These are phyloP conservation scores for Andrena dorsata DNA, from an alignment of 2,888 invertebrate species.

Conservation along the genomic window DNA sequence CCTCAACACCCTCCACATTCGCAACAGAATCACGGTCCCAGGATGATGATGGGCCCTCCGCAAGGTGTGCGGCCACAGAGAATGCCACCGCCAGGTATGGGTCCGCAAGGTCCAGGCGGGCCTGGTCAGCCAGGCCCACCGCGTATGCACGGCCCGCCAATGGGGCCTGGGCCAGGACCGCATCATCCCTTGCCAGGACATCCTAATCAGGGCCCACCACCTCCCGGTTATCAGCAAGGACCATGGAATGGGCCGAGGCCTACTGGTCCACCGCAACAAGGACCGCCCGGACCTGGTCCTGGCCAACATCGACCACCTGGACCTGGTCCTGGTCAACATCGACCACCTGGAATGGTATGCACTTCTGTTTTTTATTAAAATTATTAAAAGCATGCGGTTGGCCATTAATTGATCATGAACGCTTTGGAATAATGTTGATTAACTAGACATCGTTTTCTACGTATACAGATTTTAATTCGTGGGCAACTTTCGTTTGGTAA, in stretches of 20 bases:
- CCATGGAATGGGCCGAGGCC: constrained; percentile 88
- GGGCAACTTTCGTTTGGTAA: not conserved
- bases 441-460: not conserved
- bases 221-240: constrained; percentile 87
- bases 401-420: not conserved
- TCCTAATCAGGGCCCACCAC: constrained; percentile 86
- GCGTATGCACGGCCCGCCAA: constrained; percentile 86
- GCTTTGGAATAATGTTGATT: not conserved
- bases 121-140: constrained; percentile 85
- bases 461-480: not conserved
- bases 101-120: constrained; percentile 86
- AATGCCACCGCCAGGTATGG: constrained; percentile 85
- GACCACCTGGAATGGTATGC: constrained; percentile 87
- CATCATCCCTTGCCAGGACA: constrained; percentile 87
- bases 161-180: constrained; percentile 86
- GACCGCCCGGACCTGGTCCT: constrained; percentile 86
- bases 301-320: constrained; percentile 87
- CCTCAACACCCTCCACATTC: constrained; percentile 86
- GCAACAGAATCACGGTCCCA: constrained; percentile 86
- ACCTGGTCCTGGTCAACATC: constrained; percentile 85
- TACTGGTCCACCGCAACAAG: constrained; percentile 87
- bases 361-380: not conserved
- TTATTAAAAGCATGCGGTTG: not conserved
- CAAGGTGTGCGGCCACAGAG: constrained; percentile 83
- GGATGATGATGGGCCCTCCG: constrained; percentile 87